phyloP scores from a whole-genome alignment of 2,888 invertebrate genomes.

The Sicus ferrugineus region DNA sequence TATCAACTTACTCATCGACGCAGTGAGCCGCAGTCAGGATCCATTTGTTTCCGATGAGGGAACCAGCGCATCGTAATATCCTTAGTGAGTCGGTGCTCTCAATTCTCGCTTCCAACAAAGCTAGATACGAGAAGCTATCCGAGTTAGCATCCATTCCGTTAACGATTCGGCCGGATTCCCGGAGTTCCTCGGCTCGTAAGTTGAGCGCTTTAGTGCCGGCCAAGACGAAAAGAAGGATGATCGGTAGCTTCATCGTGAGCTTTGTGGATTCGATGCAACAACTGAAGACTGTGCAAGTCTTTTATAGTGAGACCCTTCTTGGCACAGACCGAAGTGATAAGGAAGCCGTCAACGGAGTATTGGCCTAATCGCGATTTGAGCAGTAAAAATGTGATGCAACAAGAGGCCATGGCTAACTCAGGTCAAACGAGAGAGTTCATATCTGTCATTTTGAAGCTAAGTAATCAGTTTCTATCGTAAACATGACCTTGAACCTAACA shows the following conservation, averaged over 20 bases:
- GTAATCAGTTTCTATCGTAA: too few species aligned
- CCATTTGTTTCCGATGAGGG: conserved; percentile 40
- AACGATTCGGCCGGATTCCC: neutral
- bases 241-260: neutral
- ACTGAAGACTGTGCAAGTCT: too few species aligned
- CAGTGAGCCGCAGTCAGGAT: conserved; percentile 47
- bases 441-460: too few species aligned
- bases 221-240: neutral
- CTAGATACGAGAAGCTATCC: neutral
- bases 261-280: too few species aligned
- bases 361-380: too few species aligned
- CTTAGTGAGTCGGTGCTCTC: neutral
- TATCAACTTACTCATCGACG: conserved; percentile 37
- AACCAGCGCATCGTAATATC: conserved; percentile 41
- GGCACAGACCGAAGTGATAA: too few species aligned
- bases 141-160: neutral
- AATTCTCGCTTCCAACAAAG: neutral
- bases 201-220: neutral
- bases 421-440: too few species aligned
- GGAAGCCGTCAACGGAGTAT: too few species aligned
- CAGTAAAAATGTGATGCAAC: too few species aligned
- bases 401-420: too few species aligned
- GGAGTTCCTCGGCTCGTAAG: neutral
- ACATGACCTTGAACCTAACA: too few species aligned
- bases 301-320: too few species aligned